phyloP scores from a whole-genome alignment of 2,797 vertebrate genomes.

The Anguilla anguilla region DNA sequence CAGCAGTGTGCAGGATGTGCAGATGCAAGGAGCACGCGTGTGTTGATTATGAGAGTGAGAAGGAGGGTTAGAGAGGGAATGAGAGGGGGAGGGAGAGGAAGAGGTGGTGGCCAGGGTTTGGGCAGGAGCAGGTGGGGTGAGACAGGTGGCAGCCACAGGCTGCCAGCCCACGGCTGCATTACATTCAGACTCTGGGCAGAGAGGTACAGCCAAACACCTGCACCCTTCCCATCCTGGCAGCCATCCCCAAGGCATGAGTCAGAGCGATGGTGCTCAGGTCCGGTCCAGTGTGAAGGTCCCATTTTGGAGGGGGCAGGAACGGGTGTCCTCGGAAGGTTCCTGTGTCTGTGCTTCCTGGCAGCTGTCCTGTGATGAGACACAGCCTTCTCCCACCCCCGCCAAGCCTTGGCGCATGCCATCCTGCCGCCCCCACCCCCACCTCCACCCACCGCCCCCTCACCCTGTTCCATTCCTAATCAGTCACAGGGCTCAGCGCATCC shows the following conservation, averaged over 20 bases:
- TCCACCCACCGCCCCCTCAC: neutral
- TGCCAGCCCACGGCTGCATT: neutral
- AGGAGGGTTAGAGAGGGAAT: neutral
- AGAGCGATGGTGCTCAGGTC: neutral
- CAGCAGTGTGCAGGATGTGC: neutral
- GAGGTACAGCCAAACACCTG: neutral
- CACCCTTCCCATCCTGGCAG: neutral
- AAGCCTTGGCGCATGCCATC: neutral
- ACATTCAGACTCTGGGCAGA: neutral
- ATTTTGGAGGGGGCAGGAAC: neutral
- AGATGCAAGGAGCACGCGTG: neutral
- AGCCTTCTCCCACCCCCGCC: neutral
- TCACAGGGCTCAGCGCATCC: neutral
- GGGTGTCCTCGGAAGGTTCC: neutral
- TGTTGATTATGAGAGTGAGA: neutral
- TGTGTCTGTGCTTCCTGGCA: neutral
- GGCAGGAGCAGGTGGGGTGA: neutral
- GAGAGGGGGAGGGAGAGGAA: neutral
- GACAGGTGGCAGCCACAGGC: neutral
- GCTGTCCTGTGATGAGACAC: neutral
- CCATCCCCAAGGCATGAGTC: neutral
- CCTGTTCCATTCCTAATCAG: neutral
- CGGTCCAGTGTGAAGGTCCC: neutral
- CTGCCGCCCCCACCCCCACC: neutral
- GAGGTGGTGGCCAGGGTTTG: neutral